phyloP scores from a whole-genome alignment of 2,113 vertebrate genomes.

The Salvator merianae region DNA sequence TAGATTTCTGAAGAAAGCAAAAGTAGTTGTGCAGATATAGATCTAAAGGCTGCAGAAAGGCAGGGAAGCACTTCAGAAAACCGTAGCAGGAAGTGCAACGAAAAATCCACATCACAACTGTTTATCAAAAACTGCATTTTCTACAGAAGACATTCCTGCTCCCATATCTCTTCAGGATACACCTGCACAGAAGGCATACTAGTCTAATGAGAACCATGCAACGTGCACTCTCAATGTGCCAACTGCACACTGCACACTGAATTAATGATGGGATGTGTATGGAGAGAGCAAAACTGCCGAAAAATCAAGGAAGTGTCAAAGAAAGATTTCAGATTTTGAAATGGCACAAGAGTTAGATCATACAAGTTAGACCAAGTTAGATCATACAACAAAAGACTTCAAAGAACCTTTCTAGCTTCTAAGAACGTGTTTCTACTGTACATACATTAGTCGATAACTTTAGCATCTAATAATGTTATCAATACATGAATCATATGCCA shows the following conservation, averaged over 20 bases:
- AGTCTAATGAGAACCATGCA: too few relatives aligned
- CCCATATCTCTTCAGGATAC: neutral
- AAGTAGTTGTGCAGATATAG: neutral
- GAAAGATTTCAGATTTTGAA: too few relatives aligned
- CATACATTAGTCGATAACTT: neutral
- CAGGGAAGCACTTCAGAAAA: neutral
- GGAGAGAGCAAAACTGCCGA: too few relatives aligned
- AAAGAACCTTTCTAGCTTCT: neutral
- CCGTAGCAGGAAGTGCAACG: neutral
- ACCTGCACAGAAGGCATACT: neutral
- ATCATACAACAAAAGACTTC: neutral
- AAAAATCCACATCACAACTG: too few relatives aligned
- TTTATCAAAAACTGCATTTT: neutral
- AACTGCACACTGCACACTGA: too few relatives aligned
- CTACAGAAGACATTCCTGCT: neutral
- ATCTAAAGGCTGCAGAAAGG: neutral
- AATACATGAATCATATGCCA: neutral
- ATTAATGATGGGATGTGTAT: too few relatives aligned
- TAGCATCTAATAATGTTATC: neutral
- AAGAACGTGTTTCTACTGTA: neutral
- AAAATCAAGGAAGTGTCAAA: too few relatives aligned
- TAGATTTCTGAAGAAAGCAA: neutral
- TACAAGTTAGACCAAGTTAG: neutral
- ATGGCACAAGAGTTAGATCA: too few relatives aligned
- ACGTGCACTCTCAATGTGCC: too few relatives aligned